Base-by-base conservation (phyloP, 2,888 invertebrate genomes). In the Yponomeuta malinellus region DNA sequence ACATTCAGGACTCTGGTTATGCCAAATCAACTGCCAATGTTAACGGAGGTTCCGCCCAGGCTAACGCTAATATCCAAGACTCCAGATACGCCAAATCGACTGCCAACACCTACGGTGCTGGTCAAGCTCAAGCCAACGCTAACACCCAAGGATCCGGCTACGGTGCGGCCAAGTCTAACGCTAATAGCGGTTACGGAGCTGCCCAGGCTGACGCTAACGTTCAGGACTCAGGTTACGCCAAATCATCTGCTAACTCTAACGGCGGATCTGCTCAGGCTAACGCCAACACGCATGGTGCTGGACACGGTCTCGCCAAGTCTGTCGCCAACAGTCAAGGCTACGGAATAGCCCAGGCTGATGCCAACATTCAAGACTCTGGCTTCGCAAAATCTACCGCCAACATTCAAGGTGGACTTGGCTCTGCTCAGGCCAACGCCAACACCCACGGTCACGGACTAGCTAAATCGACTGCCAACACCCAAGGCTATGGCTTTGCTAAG, bases 201-300 rank as follows among this genome's bases (percentile, higher is more conserved):
- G 81, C 81, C 10, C 76, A 74, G 69, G 78, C 85, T 0, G 73
- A 75, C 10, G 83, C 82, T 66, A 78, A 84, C 76, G 76, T 81
- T n/a, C 75, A 80, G 52, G 85, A 82, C 2, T 71, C 74, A 23
- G 75, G 76, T 67, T 67, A 68, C 29, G 75, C 79, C 33, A 78
- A 80, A 71, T 80, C 82, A 31, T 73, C 74, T 29, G 79, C 81
- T 48, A 78, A 77, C 71, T 75, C 77, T 8, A 75, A 79, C 64
- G 79, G 72, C n/a, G 81, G 82, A 37, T 78, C 78, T 12, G 76
- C 75, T 23, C 74, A 77, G 68, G 73, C 78, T 23, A 72, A 72
- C 37, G 78, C 75, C n/a, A 76, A 79, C 72, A 73, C 74, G 23
- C 73, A 75, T 64, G 76, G 75, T 12, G 59, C 63, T 10, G 73